Base-by-base conservation (phyloP, 2,888 invertebrate species). In the Folsomia candida region DNA sequence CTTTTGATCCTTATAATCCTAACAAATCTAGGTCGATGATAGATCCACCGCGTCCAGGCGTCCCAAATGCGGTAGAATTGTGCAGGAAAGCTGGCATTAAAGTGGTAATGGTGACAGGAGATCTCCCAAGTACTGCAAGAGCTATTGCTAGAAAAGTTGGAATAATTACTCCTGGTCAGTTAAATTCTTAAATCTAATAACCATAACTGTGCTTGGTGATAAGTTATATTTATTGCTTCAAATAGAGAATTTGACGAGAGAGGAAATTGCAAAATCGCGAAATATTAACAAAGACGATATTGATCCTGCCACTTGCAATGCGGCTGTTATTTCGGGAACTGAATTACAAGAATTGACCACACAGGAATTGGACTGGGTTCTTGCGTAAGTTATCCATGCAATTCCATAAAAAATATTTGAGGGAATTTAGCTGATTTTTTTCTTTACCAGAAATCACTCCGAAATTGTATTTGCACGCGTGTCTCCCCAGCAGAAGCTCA, bases 51-150 rank as follows among this genome's bases (percentile, higher is more conserved):
- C 84, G 90, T 78, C 85, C 85, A 4, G 85, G 88, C 69, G 89
- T 90, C 14, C 87, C 88, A 0, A 85, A 88, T 80, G 90, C 91
- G 0, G 89, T 90, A 51, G 85, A 84, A 57, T 85, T 88, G 60
- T 91, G 91, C 76, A 87, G 90, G n/a, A 86, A 86, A 20, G 91
- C 92, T 22, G 78, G 78, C 0, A 78, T 78, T 20, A 75, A 75
- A 72, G 74, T 75, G 1, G 75, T 78, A 3, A 75, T 78, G 76
- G 75, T 77, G 26, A 74, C 74, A 64, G 72, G 91, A 18, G 92
- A 92, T 83, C 91, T 91, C 83, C 91, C 91, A 0, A 87, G 89
- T 51, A 92, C 91, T 0, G 91, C 91, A 11, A 87, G 88, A 79
- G 90, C 91, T 1, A 89, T 92, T 68, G 91, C 91, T 0, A 84